Base-by-base conservation (phyloP, 2,113 vertebrate species). In the Salvelinus alpinus region DNA sequence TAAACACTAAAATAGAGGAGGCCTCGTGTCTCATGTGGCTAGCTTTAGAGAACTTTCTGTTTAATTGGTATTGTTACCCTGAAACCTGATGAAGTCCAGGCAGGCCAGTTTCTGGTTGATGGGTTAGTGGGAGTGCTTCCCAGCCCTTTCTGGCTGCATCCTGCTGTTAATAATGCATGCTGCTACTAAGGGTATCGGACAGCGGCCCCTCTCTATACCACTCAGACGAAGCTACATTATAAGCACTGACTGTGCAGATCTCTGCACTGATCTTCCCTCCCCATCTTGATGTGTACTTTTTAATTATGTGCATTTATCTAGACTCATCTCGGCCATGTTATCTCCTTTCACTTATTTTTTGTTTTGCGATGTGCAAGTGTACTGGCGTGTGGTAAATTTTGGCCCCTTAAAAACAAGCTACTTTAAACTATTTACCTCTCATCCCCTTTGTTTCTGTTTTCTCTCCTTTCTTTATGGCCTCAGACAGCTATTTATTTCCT, bases 151-250 rank as follows among this genome's bases (percentile, higher is more conserved):
- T 51, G 76, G 70, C 80, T 79, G 74, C 83, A 79, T 84, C 78
- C 78, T 84, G 74, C 48, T 74, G 80, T 93, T 79, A 93, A 92
- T 93, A 91, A 94, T 94, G 81, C 48, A 94, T 90, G 85, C 64
- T 76, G 64, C 64, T 77, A 62, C 82, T 69, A 73, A 84, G 80
- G 75, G 64, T 81, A 85, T 76, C 72, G 77, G 81, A 84, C 81
- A 83, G 74, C 54, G 54, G 51, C 51, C 25, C 38, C 71, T 72
- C 64, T 54, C 54, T 27, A n/a, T 25, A 64, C 14, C 73, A 73
- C 34, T 70, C 76, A 70, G 68, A 18, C 84, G 74, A 77, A 13
- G 20, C 72, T 4, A 47, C 70, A 76, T 70, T 78, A 81, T 78
- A 48, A 86, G 65, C 51, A 81, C 51, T 51, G 81, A 54, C 22